Conservation (phyloP, 2,113 vertebrate species). For the Enhydra lutris region DNA sequence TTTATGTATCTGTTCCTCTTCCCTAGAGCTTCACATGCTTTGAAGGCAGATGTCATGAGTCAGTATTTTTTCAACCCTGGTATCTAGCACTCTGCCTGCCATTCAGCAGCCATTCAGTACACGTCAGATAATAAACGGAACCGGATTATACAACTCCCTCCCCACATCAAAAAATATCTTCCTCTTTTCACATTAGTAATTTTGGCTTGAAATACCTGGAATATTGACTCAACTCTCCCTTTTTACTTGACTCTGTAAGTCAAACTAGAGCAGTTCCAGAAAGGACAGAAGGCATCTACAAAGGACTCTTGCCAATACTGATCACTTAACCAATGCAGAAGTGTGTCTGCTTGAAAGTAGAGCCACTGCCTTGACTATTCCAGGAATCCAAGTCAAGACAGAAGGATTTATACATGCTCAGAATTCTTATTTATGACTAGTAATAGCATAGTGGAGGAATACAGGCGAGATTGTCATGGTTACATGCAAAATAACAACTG, state of each 20-base stretch:
- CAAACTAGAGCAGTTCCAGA: slow-evolving; percentile 36
- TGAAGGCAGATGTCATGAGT: neutral
- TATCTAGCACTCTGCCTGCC: neutral
- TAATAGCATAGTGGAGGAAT: slow-evolving; percentile 43
- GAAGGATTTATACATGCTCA: slow-evolving; percentile 23
- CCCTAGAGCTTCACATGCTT: neutral
- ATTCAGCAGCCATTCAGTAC: neutral
- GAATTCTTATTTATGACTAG: slow-evolving; percentile 45
- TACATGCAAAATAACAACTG: slow-evolving; percentile 63
- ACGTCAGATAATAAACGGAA: neutral
- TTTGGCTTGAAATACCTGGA: slow-evolving; percentile 4
- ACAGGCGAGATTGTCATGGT: slow-evolving; percentile 44
- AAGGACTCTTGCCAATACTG: neutral
- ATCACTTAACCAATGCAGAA: slow-evolving; percentile 49
- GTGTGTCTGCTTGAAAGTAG: neutral
- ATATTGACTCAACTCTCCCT: slow-evolving; percentile 21
- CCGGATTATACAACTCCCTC: neutral
- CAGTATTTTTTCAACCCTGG: neutral
- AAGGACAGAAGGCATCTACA: slow-evolving; percentile 38
- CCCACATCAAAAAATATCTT: neutral
- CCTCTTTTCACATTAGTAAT: neutral
- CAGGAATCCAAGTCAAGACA: slow-evolving; percentile 21
- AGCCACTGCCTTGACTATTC: neutral
- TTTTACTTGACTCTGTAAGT: slow-evolving; percentile 15
- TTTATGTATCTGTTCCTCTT: neutral